Base-by-base conservation (phyloP, 1,140 invertebrate genomes). In the Macrotrachela quadricornifera region DNA sequence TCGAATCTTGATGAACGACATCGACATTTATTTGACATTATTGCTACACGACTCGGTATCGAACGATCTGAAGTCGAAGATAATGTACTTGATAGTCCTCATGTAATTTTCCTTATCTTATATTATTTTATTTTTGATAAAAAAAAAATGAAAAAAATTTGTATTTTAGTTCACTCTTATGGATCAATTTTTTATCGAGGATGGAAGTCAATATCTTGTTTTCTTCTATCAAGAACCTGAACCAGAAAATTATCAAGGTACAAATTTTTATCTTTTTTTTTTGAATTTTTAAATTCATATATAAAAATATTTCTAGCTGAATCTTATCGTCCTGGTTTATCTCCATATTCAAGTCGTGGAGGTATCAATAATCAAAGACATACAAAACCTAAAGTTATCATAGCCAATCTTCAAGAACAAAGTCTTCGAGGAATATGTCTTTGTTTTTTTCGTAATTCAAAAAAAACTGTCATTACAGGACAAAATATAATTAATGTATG, bases 361-460 rank as follows among this genome's bases (percentile, higher is more conserved):
- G 8, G 8, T 30, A 8, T 8, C 2, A 8, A 2, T 30, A 30
- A 8, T 30, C 21, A 4, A 4, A 30, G 8, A 30, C 21, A 2
- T 2, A 8, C 21, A 30, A 84, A 81, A 61, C 85, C 83, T 57
- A 85, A 84, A 65, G 69, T 90, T 15, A 87, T 90, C 64, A 67
- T 88, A 0, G 85, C 83, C 0, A 82, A 88, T 61, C 85, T 85
- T 0, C 83, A 78, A 76, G 78, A 82, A 51, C 76, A 79, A 41
- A 75, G 79, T 21, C 79, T 88, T 30, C 81, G 78, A 6, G 85
- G 85, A 21, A 77, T 83, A 15, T 85, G 83, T 60, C 79, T 88
- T 57, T 85, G 86, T 60, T 88, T 88, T 72, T 81, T 85, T 57
- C 75, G 85, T 57, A 69, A 83, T 37, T 82, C 79, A 62, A 79